Evolutionary conservation across 1,140 invertebrate genomes (phyloP).

Genomic region (Megathymus violae): DNA sequence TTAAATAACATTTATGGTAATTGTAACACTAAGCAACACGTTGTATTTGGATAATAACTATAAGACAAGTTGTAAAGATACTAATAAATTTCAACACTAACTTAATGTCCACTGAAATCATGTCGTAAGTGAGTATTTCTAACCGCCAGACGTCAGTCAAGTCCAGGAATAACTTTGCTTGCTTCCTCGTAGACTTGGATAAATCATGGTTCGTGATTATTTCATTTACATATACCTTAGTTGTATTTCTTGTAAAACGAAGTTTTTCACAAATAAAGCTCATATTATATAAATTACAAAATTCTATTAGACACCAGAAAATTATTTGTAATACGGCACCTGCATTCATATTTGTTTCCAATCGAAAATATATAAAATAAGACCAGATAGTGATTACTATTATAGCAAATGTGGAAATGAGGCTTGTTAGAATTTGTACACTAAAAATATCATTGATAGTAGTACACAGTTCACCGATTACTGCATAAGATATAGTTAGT

Average conservation of each 20-base stretch:
- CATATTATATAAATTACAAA: slow-evolving; percentile 46
- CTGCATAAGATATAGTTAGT: slow-evolving; percentile 45
- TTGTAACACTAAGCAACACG: not conserved
- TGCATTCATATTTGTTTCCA: not conserved
- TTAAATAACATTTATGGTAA: too few species aligned
- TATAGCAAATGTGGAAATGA: slow-evolving; percentile 51
- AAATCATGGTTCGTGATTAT: slow-evolving; percentile 54
- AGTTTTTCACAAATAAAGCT: slow-evolving; percentile 51
- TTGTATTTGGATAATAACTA: slow-evolving; percentile 50
- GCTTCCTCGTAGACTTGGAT: slow-evolving; percentile 45
- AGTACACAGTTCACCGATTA: slow-evolving; percentile 46
- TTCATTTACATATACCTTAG: slow-evolving; percentile 49
- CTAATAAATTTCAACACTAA: slow-evolving; percentile 58
- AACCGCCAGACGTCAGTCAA: slow-evolving; percentile 50
- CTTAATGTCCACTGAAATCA: slow-evolving; percentile 57
- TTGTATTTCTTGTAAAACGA: slow-evolving; percentile 40
- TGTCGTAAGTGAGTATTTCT: slow-evolving; percentile 47
- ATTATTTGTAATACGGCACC: not conserved
- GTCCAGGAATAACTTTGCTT: slow-evolving; percentile 57
- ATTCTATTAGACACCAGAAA: slow-evolving; percentile 34
- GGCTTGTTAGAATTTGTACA: slow-evolving; percentile 52
- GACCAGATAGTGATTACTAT: slow-evolving; percentile 18
- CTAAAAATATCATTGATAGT: slow-evolving; percentile 52
- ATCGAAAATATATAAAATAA: not conserved
- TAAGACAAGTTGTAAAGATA: slow-evolving; percentile 53